Percentiles rank a stretch among this genome's conserved stretches.
phyloP scores from a whole-genome alignment of 2,113 vertebrate genomes.

The Egretta garzetta region DNA sequence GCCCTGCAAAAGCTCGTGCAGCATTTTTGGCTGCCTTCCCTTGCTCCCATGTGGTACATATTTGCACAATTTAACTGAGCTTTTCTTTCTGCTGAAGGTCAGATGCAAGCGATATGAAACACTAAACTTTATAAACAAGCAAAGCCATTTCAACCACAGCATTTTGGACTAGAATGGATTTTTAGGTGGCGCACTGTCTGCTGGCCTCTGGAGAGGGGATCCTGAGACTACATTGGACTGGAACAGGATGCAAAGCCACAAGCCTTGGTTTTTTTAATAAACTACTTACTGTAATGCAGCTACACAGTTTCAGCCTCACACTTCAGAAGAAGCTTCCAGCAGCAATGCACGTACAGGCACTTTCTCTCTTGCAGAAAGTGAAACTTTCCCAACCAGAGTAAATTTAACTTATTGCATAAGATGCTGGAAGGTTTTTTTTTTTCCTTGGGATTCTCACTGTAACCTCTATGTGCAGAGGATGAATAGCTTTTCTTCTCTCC shows the following conservation, averaged over 20 bases:
- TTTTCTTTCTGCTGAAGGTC: slow-evolving; percentile 63
- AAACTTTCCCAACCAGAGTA: slow-evolving; percentile 54
- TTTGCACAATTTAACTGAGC: slow-evolving; percentile 66
- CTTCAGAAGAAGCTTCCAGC: slow-evolving; percentile 52
- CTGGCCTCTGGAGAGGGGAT: slow-evolving; percentile 51
- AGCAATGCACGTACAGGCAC: slow-evolving; percentile 27
- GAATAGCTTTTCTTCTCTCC: not conserved
- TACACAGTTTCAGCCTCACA: slow-evolving; percentile 37
- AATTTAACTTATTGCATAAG: slow-evolving; percentile 66
- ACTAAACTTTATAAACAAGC: slow-evolving; percentile 70
- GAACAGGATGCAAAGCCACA: slow-evolving; percentile 58
- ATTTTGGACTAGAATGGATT: slow-evolving; percentile 37
- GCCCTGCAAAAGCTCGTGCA: slow-evolving; percentile 54
- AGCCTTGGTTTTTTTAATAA: slow-evolving; percentile 45
- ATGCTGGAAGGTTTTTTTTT: slow-evolving; percentile 5
- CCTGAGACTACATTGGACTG: slow-evolving; percentile 40
- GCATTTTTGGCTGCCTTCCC: slow-evolving; percentile 54
- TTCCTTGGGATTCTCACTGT: not conserved
- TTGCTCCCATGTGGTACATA: slow-evolving; percentile 53
- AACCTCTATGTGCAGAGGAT: slow-evolving; percentile 26
- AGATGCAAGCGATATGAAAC: slow-evolving; percentile 60
- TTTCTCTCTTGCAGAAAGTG: slow-evolving; percentile 58
- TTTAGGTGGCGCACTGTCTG: slow-evolving; percentile 61
- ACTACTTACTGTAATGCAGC: slow-evolving; percentile 61
- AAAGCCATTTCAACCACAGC: slow-evolving; percentile 55